Conservation (phyloP, 1,140 invertebrate genomes). For the Dinothrombium tinctorium region DNA sequence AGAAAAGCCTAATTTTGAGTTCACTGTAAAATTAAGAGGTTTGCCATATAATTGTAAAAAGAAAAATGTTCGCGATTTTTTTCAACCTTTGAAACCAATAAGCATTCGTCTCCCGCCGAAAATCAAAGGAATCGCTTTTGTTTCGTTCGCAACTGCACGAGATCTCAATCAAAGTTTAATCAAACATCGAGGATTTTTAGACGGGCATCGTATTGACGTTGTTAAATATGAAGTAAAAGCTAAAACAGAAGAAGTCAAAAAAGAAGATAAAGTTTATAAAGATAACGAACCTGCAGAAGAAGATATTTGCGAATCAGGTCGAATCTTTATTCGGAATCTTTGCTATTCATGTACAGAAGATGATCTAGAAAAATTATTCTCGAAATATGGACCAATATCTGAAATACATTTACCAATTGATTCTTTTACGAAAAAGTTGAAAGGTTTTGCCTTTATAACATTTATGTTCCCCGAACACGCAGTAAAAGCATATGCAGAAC, state of each 20-base stretch:
- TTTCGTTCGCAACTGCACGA: slow-evolving; percentile 59
- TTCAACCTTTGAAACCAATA: slow-evolving; percentile 46
- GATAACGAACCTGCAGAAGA: slow-evolving; percentile 21
- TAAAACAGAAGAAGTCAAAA: slow-evolving; percentile 19
- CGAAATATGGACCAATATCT: slow-evolving; percentile 59
- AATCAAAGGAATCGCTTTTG: slow-evolving; percentile 57
- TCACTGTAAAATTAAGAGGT: slow-evolving; percentile 30
- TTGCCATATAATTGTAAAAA: slow-evolving; percentile 26
- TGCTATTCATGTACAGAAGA: slow-evolving; percentile 67
- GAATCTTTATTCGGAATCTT: slow-evolving; percentile 83
- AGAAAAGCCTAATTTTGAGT: slow-evolving; percentile 19
- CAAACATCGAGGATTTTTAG: slow-evolving; percentile 58
- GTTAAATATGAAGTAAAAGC: slow-evolving; percentile 19
- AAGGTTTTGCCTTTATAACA: slow-evolving; percentile 81
- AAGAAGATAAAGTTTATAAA: slow-evolving; percentile 32
- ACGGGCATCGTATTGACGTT: slow-evolving; percentile 23
- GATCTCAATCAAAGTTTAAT: slow-evolving; percentile 52
- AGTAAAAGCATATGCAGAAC: slow-evolving; percentile 51
- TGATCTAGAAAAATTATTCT: slow-evolving; percentile 58
- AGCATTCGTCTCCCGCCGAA: slow-evolving; percentile 52
- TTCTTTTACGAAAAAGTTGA: slow-evolving; percentile 47
- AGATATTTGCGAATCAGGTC: slow-evolving; percentile 35
- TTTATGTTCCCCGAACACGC: slow-evolving; percentile 91
- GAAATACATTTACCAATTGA: slow-evolving; percentile 81
- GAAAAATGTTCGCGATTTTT: slow-evolving; percentile 57